A percentile compares a stretch with the other conserved stretches of the same genome.
Conservation (phyloP, 1,140 invertebrate genomes). For the Drosophila suzukii region DNA sequence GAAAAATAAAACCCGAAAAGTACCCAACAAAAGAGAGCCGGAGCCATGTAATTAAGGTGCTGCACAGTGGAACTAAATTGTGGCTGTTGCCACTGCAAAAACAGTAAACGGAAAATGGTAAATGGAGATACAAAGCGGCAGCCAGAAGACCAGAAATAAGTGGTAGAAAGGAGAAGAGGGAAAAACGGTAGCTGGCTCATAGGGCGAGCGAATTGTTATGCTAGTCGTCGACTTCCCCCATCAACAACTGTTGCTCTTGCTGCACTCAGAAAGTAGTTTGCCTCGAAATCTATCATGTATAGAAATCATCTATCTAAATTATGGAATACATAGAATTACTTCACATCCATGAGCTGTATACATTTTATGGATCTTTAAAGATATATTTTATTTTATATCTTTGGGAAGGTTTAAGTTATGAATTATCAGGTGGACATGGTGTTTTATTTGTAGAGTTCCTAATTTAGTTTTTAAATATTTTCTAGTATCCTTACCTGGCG, state of each 20-base stretch:
- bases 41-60: constrained; percentile 47
- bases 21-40: constrained; percentile 44
- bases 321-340: too few relatives aligned
- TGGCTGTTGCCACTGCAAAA: constrained; percentile 54
- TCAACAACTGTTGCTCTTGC: constrained; percentile 39
- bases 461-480: too few relatives aligned
- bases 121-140: constrained; percentile 23
- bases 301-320: too few relatives aligned
- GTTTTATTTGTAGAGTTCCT: too few relatives aligned
- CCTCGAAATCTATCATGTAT: not conserved
- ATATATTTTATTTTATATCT: too few relatives aligned
- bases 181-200: constrained; percentile 79
- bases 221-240: constrained; percentile 70
- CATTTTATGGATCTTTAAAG: too few relatives aligned
- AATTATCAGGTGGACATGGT: too few relatives aligned
- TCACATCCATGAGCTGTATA: too few relatives aligned
- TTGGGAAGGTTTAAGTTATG: too few relatives aligned
- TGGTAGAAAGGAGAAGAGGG: constrained; percentile 51
- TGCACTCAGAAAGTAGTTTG: constrained; percentile 18
- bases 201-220: constrained; percentile 82
- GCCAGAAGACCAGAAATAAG: constrained; percentile 10
- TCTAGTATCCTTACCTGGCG: too few relatives aligned
- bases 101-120: constrained; percentile 39
- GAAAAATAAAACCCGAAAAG: constrained; percentile 58
- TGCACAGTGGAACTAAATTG: constrained; percentile 79